Percentiles rank a stretch among this genome's conserved stretches.
Evolutionary conservation across 2,888 invertebrate genomes (phyloP).

Genomic region (Orthosia gothica): DNA sequence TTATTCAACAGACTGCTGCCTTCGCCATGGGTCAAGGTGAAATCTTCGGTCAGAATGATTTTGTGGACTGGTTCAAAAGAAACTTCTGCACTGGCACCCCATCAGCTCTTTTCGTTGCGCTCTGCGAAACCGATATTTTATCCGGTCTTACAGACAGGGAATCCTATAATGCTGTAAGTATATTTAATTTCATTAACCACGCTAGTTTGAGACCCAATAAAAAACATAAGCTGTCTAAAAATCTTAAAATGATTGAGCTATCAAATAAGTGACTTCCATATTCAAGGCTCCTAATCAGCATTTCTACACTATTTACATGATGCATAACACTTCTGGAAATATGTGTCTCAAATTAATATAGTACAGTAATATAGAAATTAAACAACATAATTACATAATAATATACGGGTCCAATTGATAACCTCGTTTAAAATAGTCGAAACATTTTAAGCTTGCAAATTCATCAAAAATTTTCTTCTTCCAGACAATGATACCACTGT

Average conservation of each 20-base stretch:
- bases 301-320: not conserved
- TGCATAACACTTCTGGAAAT: not conserved
- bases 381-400: not conserved
- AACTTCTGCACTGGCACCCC: constrained; percentile 52
- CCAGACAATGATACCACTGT: constrained; percentile 79
- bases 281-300: not conserved
- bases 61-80: constrained; percentile 58
- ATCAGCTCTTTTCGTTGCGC: not conserved
- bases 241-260: not conserved
- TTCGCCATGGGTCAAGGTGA: constrained; percentile 72
- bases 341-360: not conserved
- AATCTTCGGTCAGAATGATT: constrained; percentile 70
- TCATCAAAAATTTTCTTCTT: constrained; percentile 14
- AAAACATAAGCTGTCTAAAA: not conserved
- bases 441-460: not conserved
- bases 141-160: constrained; percentile 39
- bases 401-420: not conserved
- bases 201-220: not conserved
- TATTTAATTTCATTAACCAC: not conserved
- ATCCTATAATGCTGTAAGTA: constrained; percentile 72
- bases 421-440: not conserved
- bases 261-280: not conserved
- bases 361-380: not conserved
- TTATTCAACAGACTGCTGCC: constrained; percentile 67
- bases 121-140: constrained; percentile 56